Evolutionary conservation across 1,140 invertebrate species (phyloP).

Genomic region (Branchinecta lynchi): DNA sequence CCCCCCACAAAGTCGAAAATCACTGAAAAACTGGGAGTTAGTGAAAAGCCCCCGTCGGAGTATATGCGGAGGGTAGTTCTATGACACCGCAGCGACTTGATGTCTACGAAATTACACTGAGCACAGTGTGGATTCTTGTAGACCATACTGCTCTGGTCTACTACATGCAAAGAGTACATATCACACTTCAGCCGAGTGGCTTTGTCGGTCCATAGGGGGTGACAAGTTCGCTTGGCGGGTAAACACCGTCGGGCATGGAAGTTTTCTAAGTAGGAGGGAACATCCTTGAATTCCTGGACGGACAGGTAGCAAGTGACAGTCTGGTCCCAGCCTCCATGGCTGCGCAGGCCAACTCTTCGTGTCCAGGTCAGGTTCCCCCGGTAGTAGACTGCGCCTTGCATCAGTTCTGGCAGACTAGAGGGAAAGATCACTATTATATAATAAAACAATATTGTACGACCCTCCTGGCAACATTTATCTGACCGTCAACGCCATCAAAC

Average conservation of each 20-base stretch:
- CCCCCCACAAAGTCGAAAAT: constrained; percentile 24
- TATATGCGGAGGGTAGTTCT: not conserved
- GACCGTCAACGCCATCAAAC: no score
- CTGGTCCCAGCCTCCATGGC: constrained; percentile 5
- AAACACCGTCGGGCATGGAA: constrained; percentile 20
- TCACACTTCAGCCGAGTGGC: constrained; percentile 17
- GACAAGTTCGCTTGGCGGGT: constrained; percentile 14
- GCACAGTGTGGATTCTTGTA: constrained; percentile 34
- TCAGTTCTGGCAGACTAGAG: constrained; percentile 10
- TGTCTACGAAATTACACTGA: constrained; percentile 26
- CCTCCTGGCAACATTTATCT: no score
- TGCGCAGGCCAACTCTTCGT: not conserved
- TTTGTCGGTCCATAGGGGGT: constrained; percentile 1
- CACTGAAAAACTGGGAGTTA: constrained; percentile 23
- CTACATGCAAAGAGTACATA: constrained; percentile 21
- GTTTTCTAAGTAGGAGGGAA: not conserved
- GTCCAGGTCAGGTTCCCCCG: constrained; percentile 14
- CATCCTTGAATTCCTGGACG: constrained; percentile 1
- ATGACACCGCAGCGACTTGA: constrained; percentile 7
- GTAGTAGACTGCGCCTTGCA: no score
- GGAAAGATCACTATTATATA: not conserved
- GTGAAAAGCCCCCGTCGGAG: not conserved
- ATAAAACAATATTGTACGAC: no score
- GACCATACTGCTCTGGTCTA: not conserved
- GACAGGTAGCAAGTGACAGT: not conserved